phyloP scores from a whole-genome alignment of 2,888 invertebrate species.

The Perizoma affinitatum region DNA sequence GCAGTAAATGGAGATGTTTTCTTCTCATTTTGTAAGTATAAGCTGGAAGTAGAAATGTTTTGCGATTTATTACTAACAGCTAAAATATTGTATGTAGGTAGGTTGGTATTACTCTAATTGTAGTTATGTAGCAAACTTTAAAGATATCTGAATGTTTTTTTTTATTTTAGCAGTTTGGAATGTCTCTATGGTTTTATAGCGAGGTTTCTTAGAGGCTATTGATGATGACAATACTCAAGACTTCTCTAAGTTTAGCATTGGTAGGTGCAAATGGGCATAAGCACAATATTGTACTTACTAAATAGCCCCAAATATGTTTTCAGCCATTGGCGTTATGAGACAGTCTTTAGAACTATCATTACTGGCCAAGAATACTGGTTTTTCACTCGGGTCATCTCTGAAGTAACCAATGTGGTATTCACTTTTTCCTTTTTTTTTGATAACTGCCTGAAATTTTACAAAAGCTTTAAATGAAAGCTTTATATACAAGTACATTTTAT shows the following conservation, averaged over 20 bases:
- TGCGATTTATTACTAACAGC: neutral
- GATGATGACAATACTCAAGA: no score
- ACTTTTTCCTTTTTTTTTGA: conserved; percentile 87
- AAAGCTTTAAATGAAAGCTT: no score
- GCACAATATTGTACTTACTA: conserved; percentile 80
- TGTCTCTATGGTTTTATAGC: no score
- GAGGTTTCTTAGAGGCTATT: no score
- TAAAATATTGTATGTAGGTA: no score
- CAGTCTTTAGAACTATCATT: conserved; percentile 89
- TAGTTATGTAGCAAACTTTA: no score
- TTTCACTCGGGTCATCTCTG: conserved; percentile 90
- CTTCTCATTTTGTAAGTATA: conserved; percentile 79
- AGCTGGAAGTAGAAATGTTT: conserved; percentile 60
- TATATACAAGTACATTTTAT: no score
- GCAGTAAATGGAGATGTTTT: conserved; percentile 87
- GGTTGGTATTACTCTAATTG: no score
- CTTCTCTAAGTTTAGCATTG: no score
- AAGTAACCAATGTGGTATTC: conserved; percentile 95
- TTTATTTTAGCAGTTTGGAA: no score
- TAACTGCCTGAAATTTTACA: conserved; percentile 83
- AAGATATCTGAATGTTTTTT: no score
- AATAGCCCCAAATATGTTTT: conserved; percentile 91
- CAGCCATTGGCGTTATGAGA: conserved; percentile 88
- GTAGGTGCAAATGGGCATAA: no score
- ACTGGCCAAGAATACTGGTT: conserved; percentile 90